A percentile compares a stretch with the other conserved stretches of the same genome.
phyloP scores from a whole-genome alignment of 2,888 invertebrate species.

The Homarus gammarus region DNA sequence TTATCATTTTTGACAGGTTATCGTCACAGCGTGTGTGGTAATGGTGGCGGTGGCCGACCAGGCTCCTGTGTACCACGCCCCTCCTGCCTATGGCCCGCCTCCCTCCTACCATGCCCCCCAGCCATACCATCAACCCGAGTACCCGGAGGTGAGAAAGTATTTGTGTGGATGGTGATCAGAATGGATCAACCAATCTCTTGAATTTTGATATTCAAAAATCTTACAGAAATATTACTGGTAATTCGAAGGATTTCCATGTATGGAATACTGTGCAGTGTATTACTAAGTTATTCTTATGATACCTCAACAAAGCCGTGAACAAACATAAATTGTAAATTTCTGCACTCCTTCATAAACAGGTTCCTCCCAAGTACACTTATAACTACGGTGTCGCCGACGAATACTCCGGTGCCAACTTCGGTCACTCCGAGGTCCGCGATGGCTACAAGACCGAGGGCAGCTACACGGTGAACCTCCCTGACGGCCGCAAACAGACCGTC shows the following conservation, averaged over 20 bases:
- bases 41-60: neutral
- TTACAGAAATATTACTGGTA: too few species aligned
- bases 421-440: conserved; percentile 60
- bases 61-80: conserved; percentile 14
- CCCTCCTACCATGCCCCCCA: neutral
- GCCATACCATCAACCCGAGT: neutral
- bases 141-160: neutral
- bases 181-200: too few species aligned
- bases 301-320: too few species aligned
- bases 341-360: too few species aligned
- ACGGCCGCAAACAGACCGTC: conserved; percentile 74
- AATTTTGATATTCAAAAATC: too few species aligned
- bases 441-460: conserved; percentile 72
- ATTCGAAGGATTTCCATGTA: too few species aligned
- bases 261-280: too few species aligned
- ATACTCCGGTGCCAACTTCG: conserved; percentile 58
- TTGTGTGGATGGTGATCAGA: too few species aligned
- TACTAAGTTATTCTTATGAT: too few species aligned
- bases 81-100: neutral
- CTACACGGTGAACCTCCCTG: conserved; percentile 74
- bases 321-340: too few species aligned
- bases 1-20: neutral
- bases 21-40: neutral
- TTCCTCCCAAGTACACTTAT: conserved; percentile 61
- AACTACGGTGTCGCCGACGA: conserved; percentile 56